phyloP scores from a whole-genome alignment of 2,888 invertebrate species.

The Tetrapedia diversipes region DNA sequence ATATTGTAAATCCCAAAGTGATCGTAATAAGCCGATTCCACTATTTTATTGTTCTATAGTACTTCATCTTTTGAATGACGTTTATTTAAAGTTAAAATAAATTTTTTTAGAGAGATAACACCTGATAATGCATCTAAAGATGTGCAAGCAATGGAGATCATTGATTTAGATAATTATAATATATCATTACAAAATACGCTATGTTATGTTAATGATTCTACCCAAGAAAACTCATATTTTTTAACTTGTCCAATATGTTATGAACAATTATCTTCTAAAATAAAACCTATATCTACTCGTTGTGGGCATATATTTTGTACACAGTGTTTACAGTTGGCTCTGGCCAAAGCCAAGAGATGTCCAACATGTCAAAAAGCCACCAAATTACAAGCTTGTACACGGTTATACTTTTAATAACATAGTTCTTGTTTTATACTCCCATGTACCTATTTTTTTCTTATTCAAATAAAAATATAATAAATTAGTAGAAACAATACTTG shows the following conservation, averaged over 20 bases:
- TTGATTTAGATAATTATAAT: constrained; percentile 55
- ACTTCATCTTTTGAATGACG: background rate
- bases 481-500: no score
- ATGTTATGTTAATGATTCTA: constrained; percentile 44
- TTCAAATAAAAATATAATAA: background rate
- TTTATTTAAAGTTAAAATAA: background rate
- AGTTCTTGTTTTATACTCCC: background rate
- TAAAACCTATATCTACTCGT: constrained; percentile 71
- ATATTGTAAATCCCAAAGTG: no score
- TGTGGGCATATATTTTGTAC: constrained; percentile 77
- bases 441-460: background rate
- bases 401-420: constrained; percentile 69
- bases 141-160: constrained; percentile 1
- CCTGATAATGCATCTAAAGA: background rate
- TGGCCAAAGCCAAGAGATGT: constrained; percentile 67
- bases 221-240: constrained; percentile 18
- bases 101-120: constrained; percentile 32
- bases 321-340: constrained; percentile 66
- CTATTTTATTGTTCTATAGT: no score
- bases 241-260: constrained; percentile 75
- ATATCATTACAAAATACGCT: background rate
- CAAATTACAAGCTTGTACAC: constrained; percentile 65
- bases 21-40: no score
- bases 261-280: constrained; percentile 64
- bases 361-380: constrained; percentile 69